Evolutionary conservation across 2,888 invertebrate genomes (phyloP).

Genomic region (Notodonta dromedarius): DNA sequence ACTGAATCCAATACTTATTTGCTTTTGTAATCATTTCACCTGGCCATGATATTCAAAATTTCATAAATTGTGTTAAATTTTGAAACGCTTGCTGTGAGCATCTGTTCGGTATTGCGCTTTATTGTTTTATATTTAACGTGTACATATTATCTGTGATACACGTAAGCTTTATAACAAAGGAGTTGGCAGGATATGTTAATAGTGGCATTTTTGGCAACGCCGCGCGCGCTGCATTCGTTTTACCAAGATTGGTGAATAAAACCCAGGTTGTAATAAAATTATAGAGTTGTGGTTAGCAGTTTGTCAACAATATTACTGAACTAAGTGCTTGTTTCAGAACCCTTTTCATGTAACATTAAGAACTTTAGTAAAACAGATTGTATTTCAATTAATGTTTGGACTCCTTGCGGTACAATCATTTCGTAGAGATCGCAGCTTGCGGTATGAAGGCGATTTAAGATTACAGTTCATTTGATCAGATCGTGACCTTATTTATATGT

Average conservation of each 20-base stretch:
- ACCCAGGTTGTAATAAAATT: neutral
- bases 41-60: no score
- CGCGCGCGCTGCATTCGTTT: neutral
- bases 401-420: no score
- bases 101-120: neutral
- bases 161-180: slow-evolving; percentile 4
- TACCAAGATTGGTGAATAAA: neutral
- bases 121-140: slow-evolving; percentile 4
- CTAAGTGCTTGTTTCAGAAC: neutral
- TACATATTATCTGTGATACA: neutral
- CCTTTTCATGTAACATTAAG: neutral
- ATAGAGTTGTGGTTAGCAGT: neutral
- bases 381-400: no score
- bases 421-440: no score
- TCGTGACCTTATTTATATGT: no score
- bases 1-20: no score
- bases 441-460: no score
- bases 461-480: no score
- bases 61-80: no score
- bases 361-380: neutral
- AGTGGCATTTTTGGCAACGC: slow-evolving; percentile 2
- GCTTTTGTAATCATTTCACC: no score
- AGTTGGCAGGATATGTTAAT: slow-evolving; percentile 7
- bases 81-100: neutral
- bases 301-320: no score